phyloP scores from a whole-genome alignment of 1,140 invertebrate genomes.

The Apis cerana region DNA sequence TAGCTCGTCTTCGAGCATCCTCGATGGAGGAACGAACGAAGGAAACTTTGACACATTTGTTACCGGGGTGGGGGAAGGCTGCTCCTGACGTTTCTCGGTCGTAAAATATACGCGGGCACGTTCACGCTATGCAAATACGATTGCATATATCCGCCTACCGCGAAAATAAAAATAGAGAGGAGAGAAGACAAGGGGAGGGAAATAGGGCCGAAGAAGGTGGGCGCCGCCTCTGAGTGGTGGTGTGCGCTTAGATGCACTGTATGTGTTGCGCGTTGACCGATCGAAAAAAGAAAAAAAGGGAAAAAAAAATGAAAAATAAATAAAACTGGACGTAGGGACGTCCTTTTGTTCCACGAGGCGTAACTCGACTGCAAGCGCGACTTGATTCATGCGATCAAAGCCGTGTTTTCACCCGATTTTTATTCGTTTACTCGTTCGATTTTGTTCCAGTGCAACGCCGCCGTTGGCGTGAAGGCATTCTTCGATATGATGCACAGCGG shows the following conservation, averaged over 20 bases:
- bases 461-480: conserved; percentile 98
- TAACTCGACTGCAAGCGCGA: too few species aligned
- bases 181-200: not conserved
- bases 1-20: conserved; percentile 37
- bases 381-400: too few species aligned
- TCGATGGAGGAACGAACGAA: not conserved
- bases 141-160: not conserved
- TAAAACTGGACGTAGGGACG: too few species aligned
- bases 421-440: conserved; percentile 12
- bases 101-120: conserved; percentile 41
- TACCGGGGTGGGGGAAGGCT: not conserved
- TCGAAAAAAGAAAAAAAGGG: not conserved
- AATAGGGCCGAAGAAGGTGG: not conserved
- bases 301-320: not conserved
- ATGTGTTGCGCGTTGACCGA: not conserved
- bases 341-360: too few species aligned
- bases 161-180: conserved; percentile 34
- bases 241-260: too few species aligned
- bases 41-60: conserved; percentile 35
- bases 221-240: too few species aligned
- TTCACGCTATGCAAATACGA: conserved; percentile 30
- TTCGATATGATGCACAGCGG: conserved; percentile 98
- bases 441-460: conserved; percentile 95
- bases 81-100: conserved; percentile 25
- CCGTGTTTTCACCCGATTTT: too few species aligned